Evolutionary conservation across 1,140 invertebrate genomes (phyloP).

Genomic region (Aplysia californica): DNA sequence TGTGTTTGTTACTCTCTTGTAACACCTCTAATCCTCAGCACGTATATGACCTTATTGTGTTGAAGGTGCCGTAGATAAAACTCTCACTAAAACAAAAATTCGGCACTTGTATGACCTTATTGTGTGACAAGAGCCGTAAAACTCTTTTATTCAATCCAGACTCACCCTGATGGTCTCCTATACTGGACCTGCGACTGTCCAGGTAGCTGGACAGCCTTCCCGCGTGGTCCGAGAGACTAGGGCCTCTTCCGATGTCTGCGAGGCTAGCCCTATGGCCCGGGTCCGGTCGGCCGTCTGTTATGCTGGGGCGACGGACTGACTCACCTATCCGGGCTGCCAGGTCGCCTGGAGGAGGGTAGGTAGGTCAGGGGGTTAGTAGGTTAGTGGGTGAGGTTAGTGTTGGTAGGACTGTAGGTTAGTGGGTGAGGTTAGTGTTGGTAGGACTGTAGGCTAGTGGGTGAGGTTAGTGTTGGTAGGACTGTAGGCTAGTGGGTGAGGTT

Average conservation of each 20-base stretch:
- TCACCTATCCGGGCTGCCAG: conserved; percentile 7
- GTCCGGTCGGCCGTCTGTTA: conserved; percentile 30
- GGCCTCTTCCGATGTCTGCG: conserved; percentile 37
- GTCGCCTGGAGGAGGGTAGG: neutral
- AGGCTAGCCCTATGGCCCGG: conserved; percentile 22
- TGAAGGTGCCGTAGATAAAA: too few relatives aligned
- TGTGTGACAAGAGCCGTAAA: too few relatives aligned
- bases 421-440: neutral
- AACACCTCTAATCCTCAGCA: too few relatives aligned
- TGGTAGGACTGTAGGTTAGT: neutral
- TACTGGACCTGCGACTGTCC: conserved; percentile 27
- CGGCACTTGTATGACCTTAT: too few relatives aligned
- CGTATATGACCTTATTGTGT: too few relatives aligned
- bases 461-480: neutral
- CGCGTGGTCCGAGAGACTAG: conserved; percentile 28
- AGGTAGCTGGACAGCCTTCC: conserved; percentile 35
- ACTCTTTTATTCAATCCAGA: too few relatives aligned
- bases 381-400: neutral
- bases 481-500: neutral
- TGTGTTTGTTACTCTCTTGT: too few relatives aligned
- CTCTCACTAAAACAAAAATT: too few relatives aligned
- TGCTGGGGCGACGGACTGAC: conserved; percentile 30
- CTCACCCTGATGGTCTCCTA: conserved; percentile 36
- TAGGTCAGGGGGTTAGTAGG: neutral
- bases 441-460: neutral